phyloP scores from a whole-genome alignment of 2,888 invertebrate species.

The Sminthurides aquaticus region DNA sequence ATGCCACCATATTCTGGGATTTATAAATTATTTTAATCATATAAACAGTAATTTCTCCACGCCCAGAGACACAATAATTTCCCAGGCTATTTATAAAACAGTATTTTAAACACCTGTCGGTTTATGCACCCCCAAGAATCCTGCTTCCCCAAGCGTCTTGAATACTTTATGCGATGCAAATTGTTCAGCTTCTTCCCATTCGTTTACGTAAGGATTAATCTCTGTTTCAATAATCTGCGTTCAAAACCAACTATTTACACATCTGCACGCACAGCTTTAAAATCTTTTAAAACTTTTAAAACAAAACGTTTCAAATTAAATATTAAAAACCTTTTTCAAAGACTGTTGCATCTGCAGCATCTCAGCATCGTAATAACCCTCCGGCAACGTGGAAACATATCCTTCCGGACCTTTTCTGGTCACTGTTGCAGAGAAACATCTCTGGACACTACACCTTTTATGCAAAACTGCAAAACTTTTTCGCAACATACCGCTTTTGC shows the following conservation, averaged over 20 bases:
- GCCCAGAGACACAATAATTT: too few relatives aligned
- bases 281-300: too few relatives aligned
- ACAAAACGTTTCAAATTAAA: too few relatives aligned
- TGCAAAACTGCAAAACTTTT: too few relatives aligned
- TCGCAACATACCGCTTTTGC: too few relatives aligned
- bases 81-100: too few relatives aligned
- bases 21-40: not conserved
- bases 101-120: constrained; percentile 27
- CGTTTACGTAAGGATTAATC: constrained; percentile 52
- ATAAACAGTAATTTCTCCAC: not conserved
- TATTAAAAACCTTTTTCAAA: constrained; percentile 27
- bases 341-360: constrained; percentile 37
- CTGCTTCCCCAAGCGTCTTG: constrained; percentile 51
- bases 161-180: constrained; percentile 53
- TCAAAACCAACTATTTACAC: not conserved
- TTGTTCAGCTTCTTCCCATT: constrained; percentile 51
- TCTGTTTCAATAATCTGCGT: constrained; percentile 50
- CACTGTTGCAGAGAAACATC: too few relatives aligned
- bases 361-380: constrained; percentile 37
- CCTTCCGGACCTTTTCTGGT: too few relatives aligned
- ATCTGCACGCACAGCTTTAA: too few relatives aligned
- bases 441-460: too few relatives aligned
- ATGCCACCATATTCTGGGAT: constrained; percentile 54
- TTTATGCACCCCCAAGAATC: constrained; percentile 51
- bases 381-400: constrained; percentile 17